Conservation (phyloP, 2,888 invertebrate species). For the Baccha elongata region DNA sequence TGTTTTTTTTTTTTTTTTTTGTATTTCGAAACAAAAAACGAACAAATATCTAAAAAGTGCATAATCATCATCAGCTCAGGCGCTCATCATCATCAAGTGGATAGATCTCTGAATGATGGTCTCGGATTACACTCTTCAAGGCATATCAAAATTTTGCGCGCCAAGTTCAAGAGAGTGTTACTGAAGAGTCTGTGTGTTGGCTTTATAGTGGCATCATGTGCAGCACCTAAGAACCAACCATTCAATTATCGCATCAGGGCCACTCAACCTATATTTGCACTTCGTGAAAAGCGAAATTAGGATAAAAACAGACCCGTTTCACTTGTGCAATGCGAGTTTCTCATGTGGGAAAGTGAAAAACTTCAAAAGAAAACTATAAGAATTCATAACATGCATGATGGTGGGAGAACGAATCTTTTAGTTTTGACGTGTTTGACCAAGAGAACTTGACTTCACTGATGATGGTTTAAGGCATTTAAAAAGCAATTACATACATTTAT, state of each 20-base stretch:
- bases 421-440: conserved; percentile 23
- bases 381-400: too few relatives aligned
- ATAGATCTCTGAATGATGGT: conserved; percentile 23
- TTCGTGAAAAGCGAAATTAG: conserved; percentile 71
- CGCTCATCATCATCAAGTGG: conserved; percentile 61
- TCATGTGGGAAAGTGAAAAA: conserved; percentile 63
- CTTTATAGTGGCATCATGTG: conserved; percentile 18
- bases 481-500: conserved; percentile 14
- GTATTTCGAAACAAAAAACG: conserved; percentile 12
- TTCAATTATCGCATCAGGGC: conserved; percentile 69
- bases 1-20: conserved; percentile 15
- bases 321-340: conserved; percentile 14
- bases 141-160: conserved; percentile 24
- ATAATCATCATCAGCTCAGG: conserved; percentile 63
- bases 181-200: not conserved
- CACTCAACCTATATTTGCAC: conserved; percentile 72
- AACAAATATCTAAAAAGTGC: conserved; percentile 59
- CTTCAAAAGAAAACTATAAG: not conserved
- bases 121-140: conserved; percentile 35
- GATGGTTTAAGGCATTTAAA: conserved; percentile 20
- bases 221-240: conserved; percentile 22
- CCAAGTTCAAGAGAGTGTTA: conserved; percentile 36
- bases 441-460: conserved; percentile 9
- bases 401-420: not conserved
- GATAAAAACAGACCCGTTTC: conserved; percentile 48